These are phyloP conservation scores for Sigmodon hispidus DNA, from an alignment of 2,113 vertebrate species.

Conservation along the genomic window DNA sequence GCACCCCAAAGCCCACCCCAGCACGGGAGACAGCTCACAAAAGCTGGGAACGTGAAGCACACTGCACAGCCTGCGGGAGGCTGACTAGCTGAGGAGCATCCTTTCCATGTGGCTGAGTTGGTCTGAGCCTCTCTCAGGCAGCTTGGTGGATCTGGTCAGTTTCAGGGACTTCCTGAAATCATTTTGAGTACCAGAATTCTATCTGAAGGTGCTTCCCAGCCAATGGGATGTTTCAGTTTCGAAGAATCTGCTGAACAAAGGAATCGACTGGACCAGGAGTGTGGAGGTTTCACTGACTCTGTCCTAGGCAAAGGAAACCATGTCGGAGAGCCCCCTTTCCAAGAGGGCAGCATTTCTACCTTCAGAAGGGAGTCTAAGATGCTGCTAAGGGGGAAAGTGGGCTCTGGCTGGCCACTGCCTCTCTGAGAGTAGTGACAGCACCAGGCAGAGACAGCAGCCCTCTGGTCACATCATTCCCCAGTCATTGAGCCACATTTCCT, in stretches of 20 bases:
- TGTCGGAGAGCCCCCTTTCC: not conserved
- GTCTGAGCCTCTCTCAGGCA: not conserved
- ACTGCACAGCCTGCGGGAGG: not conserved
- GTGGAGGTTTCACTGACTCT: too few species aligned
- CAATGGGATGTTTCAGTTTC: not conserved
- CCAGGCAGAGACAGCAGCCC: not conserved
- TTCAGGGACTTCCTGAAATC: not conserved
- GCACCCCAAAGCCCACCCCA: not conserved
- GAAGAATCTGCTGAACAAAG: not conserved
- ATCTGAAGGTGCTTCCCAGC: not conserved
- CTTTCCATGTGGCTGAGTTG: not conserved
- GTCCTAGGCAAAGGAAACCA: accelerated
- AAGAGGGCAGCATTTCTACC: not conserved
- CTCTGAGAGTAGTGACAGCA: not conserved
- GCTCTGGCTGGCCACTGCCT: not conserved
- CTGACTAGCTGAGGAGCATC: not conserved
- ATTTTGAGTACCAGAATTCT: not conserved
- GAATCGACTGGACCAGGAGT: not conserved
- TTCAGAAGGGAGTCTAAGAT: not conserved
- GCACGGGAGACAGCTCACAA: not conserved
- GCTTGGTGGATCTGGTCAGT: not conserved
- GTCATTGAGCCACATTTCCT: not conserved
- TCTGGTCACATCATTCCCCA: too few species aligned
- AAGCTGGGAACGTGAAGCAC: not conserved
- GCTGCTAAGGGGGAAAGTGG: not conserved